Conservation (phyloP, 2,888 invertebrate species). For the Listrodromus nycthemerus region DNA sequence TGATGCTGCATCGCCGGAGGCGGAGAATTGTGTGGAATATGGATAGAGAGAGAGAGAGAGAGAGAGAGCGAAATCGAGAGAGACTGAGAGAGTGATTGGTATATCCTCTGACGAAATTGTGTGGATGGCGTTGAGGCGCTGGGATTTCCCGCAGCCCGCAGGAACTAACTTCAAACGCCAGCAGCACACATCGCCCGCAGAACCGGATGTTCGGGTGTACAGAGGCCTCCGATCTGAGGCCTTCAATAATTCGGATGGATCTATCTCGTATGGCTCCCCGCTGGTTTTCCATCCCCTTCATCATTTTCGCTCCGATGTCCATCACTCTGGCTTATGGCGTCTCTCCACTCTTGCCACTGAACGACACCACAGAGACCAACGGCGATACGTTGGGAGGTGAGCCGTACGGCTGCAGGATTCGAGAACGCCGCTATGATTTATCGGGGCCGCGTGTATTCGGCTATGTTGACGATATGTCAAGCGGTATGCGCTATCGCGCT, state of each 20-base stretch:
- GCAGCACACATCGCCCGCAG: conserved; percentile 35
- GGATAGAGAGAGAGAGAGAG: conserved; percentile 8
- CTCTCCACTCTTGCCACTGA: conserved; percentile 8
- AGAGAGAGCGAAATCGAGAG: too few species aligned
- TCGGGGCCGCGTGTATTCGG: conserved; percentile 40
- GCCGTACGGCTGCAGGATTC: conserved; percentile 10
- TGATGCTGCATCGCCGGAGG: conserved; percentile 55
- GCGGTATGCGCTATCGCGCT: not conserved
- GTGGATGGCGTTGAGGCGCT: conserved; percentile 36
- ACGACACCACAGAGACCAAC: conserved; percentile 23
- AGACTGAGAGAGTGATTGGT: not conserved
- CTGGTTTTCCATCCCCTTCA: conserved; percentile 14
- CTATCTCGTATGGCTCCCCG: conserved; percentile 28
- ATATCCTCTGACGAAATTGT: conserved; percentile 33
- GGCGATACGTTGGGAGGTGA: conserved; percentile 21
- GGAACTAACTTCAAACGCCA: conserved; percentile 52
- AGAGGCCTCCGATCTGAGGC: conserved; percentile 25
- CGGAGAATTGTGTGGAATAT: conserved; percentile 35
- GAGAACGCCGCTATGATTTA: conserved; percentile 39
- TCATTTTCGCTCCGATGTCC: conserved; percentile 23
- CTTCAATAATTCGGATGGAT: conserved; percentile 43
- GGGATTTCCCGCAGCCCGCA: conserved; percentile 41
- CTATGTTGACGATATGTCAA: conserved; percentile 40
- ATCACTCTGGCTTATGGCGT: conserved; percentile 32
- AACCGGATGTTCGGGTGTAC: conserved; percentile 33